A percentile compares a stretch with the other conserved stretches of the same genome.
These are phyloP conservation scores for Rhamphomyia laevipes DNA, from an alignment of 2,888 invertebrate genomes.

Conservation along the genomic window DNA sequence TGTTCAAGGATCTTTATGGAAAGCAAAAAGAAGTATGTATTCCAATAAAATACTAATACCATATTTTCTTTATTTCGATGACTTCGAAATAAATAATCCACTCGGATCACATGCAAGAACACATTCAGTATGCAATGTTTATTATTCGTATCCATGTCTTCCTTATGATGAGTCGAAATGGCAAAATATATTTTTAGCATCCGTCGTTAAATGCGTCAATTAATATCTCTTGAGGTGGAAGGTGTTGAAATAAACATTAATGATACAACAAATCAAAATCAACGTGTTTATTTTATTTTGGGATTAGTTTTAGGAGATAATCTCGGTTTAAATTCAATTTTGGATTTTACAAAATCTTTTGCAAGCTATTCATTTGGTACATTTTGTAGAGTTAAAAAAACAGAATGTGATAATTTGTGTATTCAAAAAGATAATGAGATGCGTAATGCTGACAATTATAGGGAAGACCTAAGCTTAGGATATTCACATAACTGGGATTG, in stretches of 20 bases:
- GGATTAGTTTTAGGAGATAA: conserved; percentile 14
- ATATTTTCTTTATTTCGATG: not conserved
- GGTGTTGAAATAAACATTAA: conserved; percentile 2
- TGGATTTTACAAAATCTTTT: not conserved
- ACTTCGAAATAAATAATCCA: not conserved
- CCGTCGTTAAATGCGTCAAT: no score
- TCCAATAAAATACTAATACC: no score
- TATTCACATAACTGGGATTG: conserved; percentile 15
- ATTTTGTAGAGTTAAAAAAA: not conserved
- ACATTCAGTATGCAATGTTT: no score
- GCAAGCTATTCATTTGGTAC: not conserved
- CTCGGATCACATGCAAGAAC: no score
- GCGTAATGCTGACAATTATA: conserved; percentile 9
- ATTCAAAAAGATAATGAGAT: conserved; percentile 10
- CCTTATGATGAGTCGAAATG: no score
- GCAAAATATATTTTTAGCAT: not conserved
- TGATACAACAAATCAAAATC: not conserved
- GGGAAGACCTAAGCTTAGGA: no score
- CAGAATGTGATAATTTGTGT: not conserved
- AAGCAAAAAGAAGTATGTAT: no score
- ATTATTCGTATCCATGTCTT: no score
- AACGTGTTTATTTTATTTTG: conserved; percentile 12
- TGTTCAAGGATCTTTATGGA: no score
- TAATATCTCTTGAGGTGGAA: conserved; percentile 8
- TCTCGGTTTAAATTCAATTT: conserved; percentile 11